Evolutionary conservation across 2,113 vertebrate species (phyloP).

Genomic region (Spea multiplicata): DNA sequence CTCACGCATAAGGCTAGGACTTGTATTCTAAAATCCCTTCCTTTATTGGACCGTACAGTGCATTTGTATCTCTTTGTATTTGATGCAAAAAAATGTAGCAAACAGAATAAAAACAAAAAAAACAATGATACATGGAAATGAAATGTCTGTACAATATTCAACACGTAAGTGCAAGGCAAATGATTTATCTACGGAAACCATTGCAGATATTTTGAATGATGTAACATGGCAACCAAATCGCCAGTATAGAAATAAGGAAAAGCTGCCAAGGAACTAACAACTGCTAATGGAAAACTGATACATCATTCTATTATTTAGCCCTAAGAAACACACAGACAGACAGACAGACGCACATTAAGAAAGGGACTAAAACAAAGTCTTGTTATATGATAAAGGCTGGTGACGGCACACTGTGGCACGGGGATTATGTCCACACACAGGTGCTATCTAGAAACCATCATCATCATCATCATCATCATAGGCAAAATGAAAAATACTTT

Average conservation of each 20-base stretch:
- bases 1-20: too few species aligned
- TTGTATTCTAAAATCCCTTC: too few species aligned
- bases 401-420: too few species aligned
- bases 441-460: too few species aligned
- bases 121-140: background rate
- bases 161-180: slow-evolving; percentile 22
- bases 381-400: too few species aligned
- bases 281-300: slow-evolving; percentile 1
- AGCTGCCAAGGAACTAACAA: slow-evolving; percentile 26
- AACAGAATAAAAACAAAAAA: too few species aligned
- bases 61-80: too few species aligned
- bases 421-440: too few species aligned
- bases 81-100: background rate
- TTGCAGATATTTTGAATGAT: slow-evolving; percentile 25
- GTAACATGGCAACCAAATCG: slow-evolving; percentile 36
- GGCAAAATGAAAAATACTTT: too few species aligned
- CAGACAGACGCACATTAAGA: background rate
- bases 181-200: slow-evolving; percentile 27
- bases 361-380: background rate
- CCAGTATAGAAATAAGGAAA: slow-evolving; percentile 13
- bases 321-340: slow-evolving; percentile 17
- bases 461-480: too few species aligned
- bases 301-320: slow-evolving; percentile 2
- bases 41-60: too few species aligned
- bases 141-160: slow-evolving; percentile 11